These are phyloP conservation scores for Dendropsophus ebraccatus DNA, from an alignment of 2,113 vertebrate genomes.

Conservation along the genomic window DNA sequence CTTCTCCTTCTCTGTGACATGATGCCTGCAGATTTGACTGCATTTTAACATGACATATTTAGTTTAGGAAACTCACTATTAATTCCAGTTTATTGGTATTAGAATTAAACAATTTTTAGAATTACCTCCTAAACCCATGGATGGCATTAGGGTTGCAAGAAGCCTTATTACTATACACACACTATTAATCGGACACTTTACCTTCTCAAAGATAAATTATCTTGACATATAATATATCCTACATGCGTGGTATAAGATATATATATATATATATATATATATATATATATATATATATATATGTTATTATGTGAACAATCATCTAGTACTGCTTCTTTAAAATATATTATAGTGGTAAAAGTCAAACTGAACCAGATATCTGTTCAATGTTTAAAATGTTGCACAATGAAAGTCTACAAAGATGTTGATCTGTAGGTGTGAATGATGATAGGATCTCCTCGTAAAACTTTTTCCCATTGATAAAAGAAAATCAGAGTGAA, in stretches of 20 bases:
- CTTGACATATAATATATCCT: background rate
- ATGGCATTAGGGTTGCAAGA: background rate
- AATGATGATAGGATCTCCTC: background rate
- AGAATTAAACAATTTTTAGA: background rate
- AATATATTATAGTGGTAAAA: conserved; percentile 4
- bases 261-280: conserved; percentile 34
- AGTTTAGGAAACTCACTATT: background rate
- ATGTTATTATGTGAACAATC: background rate
- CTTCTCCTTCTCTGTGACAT: too few species aligned
- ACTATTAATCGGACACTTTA: background rate
- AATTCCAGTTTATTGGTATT: background rate
- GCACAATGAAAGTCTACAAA: background rate
- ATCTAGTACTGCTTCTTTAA: conserved; percentile 45
- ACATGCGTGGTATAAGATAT: conserved; percentile 1
- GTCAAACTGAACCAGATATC: conserved; percentile 10
- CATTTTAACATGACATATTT: too few species aligned
- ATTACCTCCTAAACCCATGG: background rate
- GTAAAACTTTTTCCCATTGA: background rate
- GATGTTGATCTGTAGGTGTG: background rate
- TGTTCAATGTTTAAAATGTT: background rate
- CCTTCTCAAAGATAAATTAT: background rate
- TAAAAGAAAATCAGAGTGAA: background rate
- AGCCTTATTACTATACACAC: background rate
- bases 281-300: conserved; percentile 30
- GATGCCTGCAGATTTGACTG: too few species aligned